Evolutionary conservation across 2,113 vertebrate species (phyloP), one percentile per base, ranked within the genome.

Genomic region (Diadophis punctatus): DNA sequence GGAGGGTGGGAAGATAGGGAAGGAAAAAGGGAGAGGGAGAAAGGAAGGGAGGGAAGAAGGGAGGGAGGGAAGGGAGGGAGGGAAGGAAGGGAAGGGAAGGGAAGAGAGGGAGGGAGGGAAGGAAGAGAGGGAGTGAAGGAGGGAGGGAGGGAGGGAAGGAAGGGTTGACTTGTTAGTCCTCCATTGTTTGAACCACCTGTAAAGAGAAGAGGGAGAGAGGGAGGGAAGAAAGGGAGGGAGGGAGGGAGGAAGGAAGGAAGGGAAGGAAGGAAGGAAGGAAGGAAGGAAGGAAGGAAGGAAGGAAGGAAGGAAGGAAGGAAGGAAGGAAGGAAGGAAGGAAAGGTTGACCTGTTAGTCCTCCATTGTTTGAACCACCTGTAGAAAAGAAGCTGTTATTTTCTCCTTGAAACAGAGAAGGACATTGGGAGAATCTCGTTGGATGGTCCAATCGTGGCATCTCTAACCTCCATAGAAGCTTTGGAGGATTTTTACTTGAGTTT

Each of bases 401-500:
- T 51, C 49, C 20, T 16, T 16, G 25, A 84, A 86, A 48, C 10
- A 49, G 84, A 74, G n/a, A 74, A 74, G 68, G 16, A 74, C 30
- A 39, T 74, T 18, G 68, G n/a, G 2, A 16, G 16, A 74, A 39
- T 80, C 34, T 80, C 3, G 7, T 20, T 3, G 34, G 18, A 20
- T 8, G 34, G 16, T 68, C 63, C 63, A 68, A 11, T 14, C n/a
- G 9, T 68, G 60, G 30, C 60, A 14, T 68, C 30, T n/a, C 60
- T 6, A 5, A 68, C 30, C 30, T 68, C 30, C 30, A 48, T 95
- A 88, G 49, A 94, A 87, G 87, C 1, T 93, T 89, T 91, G 63
- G 93, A 93, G 4, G 34, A 53, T 89, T 88, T 91, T 95, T 56
- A 92, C 8, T 34, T 30, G 80, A 84, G 63, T 89, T 88, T 48